Conservation (phyloP, 2,113 vertebrate genomes). For the Malurus cyaneus region DNA sequence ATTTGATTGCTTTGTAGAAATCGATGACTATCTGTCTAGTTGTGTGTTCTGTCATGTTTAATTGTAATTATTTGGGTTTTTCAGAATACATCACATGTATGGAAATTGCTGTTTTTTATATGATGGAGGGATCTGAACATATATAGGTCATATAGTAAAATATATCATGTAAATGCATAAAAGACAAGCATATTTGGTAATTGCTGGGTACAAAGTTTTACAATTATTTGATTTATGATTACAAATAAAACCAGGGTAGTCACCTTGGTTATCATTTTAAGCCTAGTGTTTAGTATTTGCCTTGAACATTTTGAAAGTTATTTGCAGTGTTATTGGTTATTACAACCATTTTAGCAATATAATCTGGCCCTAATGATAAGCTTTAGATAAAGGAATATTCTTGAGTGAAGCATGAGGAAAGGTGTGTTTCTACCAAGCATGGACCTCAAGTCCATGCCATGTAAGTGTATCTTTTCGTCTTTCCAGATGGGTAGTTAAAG, state of each 20-base stretch:
- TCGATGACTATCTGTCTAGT: neutral
- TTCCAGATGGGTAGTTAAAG: neutral
- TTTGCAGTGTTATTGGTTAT: neutral
- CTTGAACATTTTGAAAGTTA: neutral
- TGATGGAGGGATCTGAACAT: accelerated
- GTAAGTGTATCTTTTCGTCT: constrained; percentile 7
- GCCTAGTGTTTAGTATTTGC: neutral
- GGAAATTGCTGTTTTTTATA: neutral
- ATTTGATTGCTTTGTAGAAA: neutral
- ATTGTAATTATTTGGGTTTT: neutral
- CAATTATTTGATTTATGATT: neutral
- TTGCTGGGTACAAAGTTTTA: neutral
- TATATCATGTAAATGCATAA: neutral
- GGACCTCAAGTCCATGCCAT: neutral
- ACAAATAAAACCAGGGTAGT: neutral
- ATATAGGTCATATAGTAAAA: neutral
- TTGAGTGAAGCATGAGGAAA: neutral
- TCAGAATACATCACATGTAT: accelerated
- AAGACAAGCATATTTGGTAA: neutral
- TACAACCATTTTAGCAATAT: neutral
- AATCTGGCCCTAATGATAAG: neutral
- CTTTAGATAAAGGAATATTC: neutral
- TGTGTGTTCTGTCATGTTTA: neutral
- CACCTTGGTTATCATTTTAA: neutral
- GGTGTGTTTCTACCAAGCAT: neutral